These are phyloP conservation scores for Noturus placidus DNA, from an alignment of 2,113 vertebrate species.

Conservation along the genomic window DNA sequence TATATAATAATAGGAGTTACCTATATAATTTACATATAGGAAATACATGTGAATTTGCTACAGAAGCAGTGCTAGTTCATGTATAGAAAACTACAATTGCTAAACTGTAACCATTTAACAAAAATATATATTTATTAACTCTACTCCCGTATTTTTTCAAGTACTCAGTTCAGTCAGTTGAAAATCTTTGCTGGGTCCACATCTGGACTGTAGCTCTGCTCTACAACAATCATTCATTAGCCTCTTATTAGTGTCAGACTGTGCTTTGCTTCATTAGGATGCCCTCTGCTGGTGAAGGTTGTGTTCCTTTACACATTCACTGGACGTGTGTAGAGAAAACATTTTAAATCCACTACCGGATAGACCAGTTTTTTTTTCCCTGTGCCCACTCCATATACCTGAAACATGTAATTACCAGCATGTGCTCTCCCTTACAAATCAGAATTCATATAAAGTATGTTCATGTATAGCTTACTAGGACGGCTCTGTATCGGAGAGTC, in stretches of 20 bases:
- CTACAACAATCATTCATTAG: not conserved
- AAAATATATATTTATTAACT: not conserved
- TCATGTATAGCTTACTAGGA: not conserved
- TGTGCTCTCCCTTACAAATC: not conserved
- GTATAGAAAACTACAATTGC: not conserved
- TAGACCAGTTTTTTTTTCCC: not conserved
- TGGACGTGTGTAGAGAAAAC: not conserved
- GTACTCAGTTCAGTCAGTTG: not conserved
- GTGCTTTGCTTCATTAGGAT: not conserved
- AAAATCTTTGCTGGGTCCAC: not conserved
- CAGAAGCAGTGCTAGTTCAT: too few relatives aligned
- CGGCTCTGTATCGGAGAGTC: not conserved
- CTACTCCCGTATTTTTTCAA: not conserved
- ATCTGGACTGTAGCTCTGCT: not conserved
- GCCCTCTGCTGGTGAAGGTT: constrained; percentile 21
- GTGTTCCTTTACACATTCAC: not conserved
- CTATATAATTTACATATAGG: not conserved
- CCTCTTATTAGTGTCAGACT: not conserved
- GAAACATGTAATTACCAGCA: not conserved
- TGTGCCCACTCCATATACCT: not conserved
- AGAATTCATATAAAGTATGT: not conserved
- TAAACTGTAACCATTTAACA: not conserved
- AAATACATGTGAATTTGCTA: not conserved
- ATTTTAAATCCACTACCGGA: not conserved
- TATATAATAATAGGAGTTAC: too few relatives aligned